Conservation (phyloP, 2,888 invertebrate genomes). For the Andricus curvator region DNA sequence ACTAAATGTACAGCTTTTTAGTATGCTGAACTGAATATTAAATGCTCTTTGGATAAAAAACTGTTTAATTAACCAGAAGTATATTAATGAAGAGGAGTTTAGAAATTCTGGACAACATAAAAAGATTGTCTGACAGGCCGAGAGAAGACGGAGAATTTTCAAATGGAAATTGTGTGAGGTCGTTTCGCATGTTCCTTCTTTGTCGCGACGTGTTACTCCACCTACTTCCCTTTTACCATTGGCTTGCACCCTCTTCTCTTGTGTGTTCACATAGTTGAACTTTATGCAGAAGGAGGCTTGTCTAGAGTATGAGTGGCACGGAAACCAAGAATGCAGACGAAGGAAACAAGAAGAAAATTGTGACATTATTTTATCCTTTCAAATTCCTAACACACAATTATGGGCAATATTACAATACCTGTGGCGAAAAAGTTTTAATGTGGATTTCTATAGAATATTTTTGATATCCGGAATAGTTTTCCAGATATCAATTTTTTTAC, state of each 20-base stretch:
- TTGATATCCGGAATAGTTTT: no score
- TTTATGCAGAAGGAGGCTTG: constrained; percentile 34
- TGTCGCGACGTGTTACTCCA: constrained; percentile 37
- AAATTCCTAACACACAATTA: neutral
- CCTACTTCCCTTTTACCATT: constrained; percentile 29
- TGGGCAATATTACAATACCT: neutral
- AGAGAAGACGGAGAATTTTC: constrained; percentile 27
- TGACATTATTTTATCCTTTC: constrained; percentile 2
- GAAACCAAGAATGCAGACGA: constrained; percentile 17
- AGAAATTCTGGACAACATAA: neutral
- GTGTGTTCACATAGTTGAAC: constrained; percentile 36
- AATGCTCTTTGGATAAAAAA: neutral
- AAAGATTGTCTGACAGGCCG: neutral
- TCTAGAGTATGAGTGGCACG: neutral
- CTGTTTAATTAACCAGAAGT: neutral
- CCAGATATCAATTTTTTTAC: no score
- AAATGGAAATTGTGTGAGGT: constrained; percentile 33
- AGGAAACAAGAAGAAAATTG: neutral
- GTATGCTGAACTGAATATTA: neutral
- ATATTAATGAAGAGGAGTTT: neutral
- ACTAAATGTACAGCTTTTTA: neutral
- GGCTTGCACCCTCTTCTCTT: constrained; percentile 17
- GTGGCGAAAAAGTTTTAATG: no score
- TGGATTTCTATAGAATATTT: no score
- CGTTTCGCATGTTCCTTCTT: constrained; percentile 23